Evolutionary conservation across 37 sponge, comb jelly and placozoan genomes (phyloP).

Genomic region (Dysidea cf. avara): DNA sequence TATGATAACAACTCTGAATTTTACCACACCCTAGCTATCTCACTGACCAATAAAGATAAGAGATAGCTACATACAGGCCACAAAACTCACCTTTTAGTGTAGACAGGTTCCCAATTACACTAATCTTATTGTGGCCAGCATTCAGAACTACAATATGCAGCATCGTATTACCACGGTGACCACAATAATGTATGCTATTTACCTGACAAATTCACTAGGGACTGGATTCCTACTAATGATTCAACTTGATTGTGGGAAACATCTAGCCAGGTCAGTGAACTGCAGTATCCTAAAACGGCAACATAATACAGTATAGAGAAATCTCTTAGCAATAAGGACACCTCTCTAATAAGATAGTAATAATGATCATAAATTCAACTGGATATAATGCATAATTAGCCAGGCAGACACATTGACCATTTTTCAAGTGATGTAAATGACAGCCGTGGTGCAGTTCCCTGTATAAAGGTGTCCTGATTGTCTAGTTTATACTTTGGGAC

Average conservation of each 20-base stretch:
- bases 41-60: too few relatives aligned
- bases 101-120: slow-evolving; percentile 22
- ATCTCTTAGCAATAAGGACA: neutral
- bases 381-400: too few relatives aligned
- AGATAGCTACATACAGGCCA: too few relatives aligned
- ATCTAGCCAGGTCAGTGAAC: slow-evolving; percentile 32
- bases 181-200: neutral
- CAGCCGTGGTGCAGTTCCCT: too few relatives aligned
- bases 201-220: slow-evolving; percentile 30
- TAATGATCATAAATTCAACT: too few relatives aligned
- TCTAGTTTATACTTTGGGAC: too few relatives aligned
- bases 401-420: too few relatives aligned
- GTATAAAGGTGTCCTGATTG: too few relatives aligned
- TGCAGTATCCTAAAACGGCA: slow-evolving; percentile 20
- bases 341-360: neutral
- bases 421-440: too few relatives aligned
- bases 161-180: neutral
- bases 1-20: too few relatives aligned
- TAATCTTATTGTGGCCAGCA: slow-evolving; percentile 30
- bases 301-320: neutral
- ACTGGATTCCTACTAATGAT: slow-evolving; percentile 24
- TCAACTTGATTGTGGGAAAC: slow-evolving; percentile 39
- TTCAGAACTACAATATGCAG: slow-evolving; percentile 16
- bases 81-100: slow-evolving; percentile 26
- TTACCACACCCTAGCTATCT: too few relatives aligned